A percentile compares a stretch with the other conserved stretches of the same genome.
phyloP scores from a whole-genome alignment of 2,113 vertebrate genomes.

The Rhinoptilus africanus region DNA sequence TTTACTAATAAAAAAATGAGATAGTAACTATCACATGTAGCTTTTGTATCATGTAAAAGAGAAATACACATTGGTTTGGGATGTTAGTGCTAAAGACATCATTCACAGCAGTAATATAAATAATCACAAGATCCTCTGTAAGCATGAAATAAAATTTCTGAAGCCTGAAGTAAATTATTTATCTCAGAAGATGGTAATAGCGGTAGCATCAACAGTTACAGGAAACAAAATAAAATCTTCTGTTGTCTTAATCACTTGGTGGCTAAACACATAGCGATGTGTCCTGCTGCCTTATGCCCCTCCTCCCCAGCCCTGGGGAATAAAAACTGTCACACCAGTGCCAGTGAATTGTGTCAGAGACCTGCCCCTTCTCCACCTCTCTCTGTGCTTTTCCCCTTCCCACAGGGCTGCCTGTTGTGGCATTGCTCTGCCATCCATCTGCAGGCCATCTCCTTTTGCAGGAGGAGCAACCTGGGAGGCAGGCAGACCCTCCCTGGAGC shows the following conservation, averaged over 20 bases:
- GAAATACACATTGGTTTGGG: neutral
- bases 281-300: neutral
- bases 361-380: rapidly evolving
- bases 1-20: neutral
- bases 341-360: neutral
- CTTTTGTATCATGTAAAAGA: neutral
- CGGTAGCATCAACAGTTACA: neutral
- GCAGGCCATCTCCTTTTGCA: neutral
- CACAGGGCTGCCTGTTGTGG: rapidly evolving
- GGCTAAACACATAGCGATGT: rapidly evolving
- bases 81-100: neutral
- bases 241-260: neutral
- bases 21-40: neutral
- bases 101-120: neutral
- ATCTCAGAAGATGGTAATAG: neutral
- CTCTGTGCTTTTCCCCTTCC: neutral
- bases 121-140: neutral
- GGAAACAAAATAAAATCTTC: neutral
- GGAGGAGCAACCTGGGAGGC: neutral
- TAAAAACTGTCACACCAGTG: neutral
- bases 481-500: neutral
- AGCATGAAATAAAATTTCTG: neutral
- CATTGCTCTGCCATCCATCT: neutral
- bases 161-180: neutral
- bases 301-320: neutral